These are phyloP conservation scores for Urocynchramus pylzowi DNA, from an alignment of 2,113 vertebrate genomes.

Conservation along the genomic window DNA sequence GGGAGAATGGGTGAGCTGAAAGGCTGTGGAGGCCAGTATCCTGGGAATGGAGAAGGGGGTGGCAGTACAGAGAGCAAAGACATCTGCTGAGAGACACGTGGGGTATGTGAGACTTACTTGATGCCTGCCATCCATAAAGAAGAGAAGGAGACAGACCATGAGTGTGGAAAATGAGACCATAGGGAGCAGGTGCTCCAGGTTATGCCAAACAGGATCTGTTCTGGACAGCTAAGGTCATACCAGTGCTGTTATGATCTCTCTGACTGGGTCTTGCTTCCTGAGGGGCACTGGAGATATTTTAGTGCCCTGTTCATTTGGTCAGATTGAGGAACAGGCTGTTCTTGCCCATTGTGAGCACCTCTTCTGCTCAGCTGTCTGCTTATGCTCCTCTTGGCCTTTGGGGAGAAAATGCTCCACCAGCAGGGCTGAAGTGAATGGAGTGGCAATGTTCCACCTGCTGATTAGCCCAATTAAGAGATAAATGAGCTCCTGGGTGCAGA, in stretches of 20 bases:
- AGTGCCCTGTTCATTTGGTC: neutral
- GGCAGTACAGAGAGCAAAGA: neutral
- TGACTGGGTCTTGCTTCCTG: neutral
- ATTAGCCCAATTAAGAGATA: neutral
- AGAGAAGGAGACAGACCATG: neutral
- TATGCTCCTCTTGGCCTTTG: neutral
- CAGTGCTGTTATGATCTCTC: neutral
- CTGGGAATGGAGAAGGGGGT: fast-evolving
- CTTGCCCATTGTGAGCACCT: neutral
- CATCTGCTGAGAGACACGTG: neutral
- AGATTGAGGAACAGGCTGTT: neutral
- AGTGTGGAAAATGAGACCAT: fast-evolving
- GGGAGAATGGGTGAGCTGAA: neutral
- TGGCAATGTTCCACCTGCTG: neutral
- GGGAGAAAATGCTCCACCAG: neutral
- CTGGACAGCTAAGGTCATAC: neutral
- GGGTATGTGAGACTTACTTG: fast-evolving
- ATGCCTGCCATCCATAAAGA: neutral
- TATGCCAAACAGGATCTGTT: neutral
- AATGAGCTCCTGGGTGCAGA: neutral
- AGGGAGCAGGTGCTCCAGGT: neutral
- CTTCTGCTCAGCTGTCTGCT: neutral
- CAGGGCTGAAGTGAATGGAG: neutral
- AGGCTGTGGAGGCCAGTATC: neutral
- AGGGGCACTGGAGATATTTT: neutral